phyloP scores from a whole-genome alignment of 2,797 vertebrate genomes.

The Chelon labrosus region DNA sequence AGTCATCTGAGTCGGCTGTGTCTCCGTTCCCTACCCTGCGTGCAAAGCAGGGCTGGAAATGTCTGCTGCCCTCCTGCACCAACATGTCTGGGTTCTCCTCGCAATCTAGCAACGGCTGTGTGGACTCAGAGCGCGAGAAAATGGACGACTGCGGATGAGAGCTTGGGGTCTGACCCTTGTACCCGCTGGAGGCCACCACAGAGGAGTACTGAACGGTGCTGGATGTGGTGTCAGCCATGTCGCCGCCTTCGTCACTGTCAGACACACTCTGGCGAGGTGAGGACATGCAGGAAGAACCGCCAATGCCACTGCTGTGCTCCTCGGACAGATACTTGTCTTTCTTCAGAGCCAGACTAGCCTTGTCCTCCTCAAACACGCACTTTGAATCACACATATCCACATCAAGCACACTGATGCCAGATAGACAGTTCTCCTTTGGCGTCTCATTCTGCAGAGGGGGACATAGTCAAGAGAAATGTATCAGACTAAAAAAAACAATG shows the following conservation, averaged over 20 bases:
- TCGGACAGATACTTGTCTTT: slow-evolving; percentile 94
- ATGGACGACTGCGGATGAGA: slow-evolving; percentile 82
- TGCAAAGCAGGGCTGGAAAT: slow-evolving; percentile 60
- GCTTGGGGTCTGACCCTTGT: slow-evolving; percentile 92
- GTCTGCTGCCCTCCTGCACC: slow-evolving; percentile 68
- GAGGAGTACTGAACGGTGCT: slow-evolving; percentile 96
- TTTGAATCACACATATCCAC: slow-evolving; percentile 89
- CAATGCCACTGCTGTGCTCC: slow-evolving; percentile 98
- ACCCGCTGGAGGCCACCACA: slow-evolving; percentile 90
- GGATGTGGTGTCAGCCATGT: slow-evolving; percentile 90
- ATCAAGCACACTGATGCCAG: slow-evolving; percentile 92
- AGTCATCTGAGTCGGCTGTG: slow-evolving; percentile 53
- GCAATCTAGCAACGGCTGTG: slow-evolving; percentile 93
- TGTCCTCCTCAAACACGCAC: slow-evolving; percentile 89
- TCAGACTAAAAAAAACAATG: not conserved
- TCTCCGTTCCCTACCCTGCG: slow-evolving; percentile 50
- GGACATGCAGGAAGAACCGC: slow-evolving; percentile 97
- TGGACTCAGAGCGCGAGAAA: slow-evolving; percentile 95
- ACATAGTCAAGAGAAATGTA: slow-evolving; percentile 2
- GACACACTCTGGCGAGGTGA: slow-evolving; percentile 96
- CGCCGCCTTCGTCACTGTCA: slow-evolving; percentile 90
- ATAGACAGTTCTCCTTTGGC: slow-evolving; percentile 89
- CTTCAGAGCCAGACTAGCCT: slow-evolving; percentile 88
- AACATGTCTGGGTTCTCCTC: slow-evolving; percentile 89
- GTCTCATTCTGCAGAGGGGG: slow-evolving; percentile 84